These are phyloP conservation scores for Pegea sp. DNA, from an alignment of 23 tunicate species.

Conservation along the genomic window DNA sequence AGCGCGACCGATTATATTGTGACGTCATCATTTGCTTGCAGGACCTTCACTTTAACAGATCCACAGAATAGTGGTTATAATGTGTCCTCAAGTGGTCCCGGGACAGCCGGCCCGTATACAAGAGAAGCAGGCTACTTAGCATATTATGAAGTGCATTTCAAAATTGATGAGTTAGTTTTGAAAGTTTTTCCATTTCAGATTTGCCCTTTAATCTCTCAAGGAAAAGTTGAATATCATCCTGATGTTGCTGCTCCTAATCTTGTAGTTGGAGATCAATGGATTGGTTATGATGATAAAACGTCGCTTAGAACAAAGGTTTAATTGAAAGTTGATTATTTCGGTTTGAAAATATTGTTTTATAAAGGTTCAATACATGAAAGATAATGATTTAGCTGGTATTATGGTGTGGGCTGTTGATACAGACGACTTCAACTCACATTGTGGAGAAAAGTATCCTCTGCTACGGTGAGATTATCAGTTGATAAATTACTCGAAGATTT, in stretches of 20 bases:
- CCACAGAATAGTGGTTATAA: conserved; percentile 16
- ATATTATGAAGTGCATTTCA: conserved; percentile 48
- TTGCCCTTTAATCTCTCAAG: conserved; percentile 3
- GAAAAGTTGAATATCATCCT: conserved; percentile 7
- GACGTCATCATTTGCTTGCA: conserved; percentile 3
- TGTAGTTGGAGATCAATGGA: conserved; percentile 78
- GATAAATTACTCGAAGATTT: too few relatives aligned
- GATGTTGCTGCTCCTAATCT: conserved; percentile 45
- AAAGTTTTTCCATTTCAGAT: too few relatives aligned
- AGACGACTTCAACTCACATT: conserved; percentile 50
- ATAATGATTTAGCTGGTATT: conserved; percentile 34
- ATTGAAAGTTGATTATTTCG: not conserved
- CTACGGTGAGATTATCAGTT: conserved; percentile 17
- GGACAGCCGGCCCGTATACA: conserved; percentile 64
- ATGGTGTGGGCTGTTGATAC: conserved; percentile 86
- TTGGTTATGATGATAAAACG: conserved; percentile 55
- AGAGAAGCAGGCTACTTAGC: conserved; percentile 83
- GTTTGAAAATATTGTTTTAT: not conserved
- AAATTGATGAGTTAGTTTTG: not conserved
- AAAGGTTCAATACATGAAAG: conserved; percentile 38
- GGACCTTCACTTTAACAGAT: conserved; percentile 39
- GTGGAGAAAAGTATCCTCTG: conserved; percentile 23
- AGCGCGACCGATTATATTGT: too few relatives aligned
- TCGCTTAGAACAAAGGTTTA: conserved; percentile 47
- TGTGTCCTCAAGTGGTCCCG: conserved; percentile 23